phyloP scores from a whole-genome alignment of 1,140 invertebrate genomes.

The Sminthurinus signatus region DNA sequence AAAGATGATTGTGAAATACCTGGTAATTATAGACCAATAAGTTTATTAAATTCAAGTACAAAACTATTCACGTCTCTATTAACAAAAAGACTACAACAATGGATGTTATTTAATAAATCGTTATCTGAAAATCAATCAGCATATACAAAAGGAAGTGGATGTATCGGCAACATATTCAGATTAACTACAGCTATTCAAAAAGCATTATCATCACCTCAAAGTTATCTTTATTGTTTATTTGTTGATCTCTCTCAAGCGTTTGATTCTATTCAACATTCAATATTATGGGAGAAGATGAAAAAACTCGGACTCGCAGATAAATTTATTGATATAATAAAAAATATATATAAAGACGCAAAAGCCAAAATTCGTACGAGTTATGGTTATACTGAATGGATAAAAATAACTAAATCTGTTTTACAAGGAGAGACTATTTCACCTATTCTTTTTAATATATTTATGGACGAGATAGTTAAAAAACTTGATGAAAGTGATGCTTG shows the following conservation, averaged over 20 bases:
- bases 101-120: no score
- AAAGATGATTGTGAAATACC: no score
- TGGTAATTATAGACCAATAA: no score
- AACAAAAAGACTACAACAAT: no score
- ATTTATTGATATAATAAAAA: not conserved
- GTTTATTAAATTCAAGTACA: no score
- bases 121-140: no score
- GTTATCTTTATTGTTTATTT: not conserved
- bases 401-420: not conserved
- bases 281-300: not conserved
- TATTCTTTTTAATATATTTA: not conserved
- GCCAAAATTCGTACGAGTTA: not conserved
- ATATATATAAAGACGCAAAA: not conserved
- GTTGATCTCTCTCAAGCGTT: not conserved
- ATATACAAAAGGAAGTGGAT: slow-evolving; percentile 9
- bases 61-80: no score
- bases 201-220: not conserved
- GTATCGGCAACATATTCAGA: slow-evolving; percentile 39
- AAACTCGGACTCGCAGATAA: not conserved
- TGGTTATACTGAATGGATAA: not conserved
- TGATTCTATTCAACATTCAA: not conserved
- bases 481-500: not conserved
- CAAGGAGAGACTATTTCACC: not conserved
- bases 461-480: not conserved
- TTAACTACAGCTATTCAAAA: slow-evolving; percentile 18